These are phyloP conservation scores for Labroides dimidiatus DNA, from an alignment of 2,797 vertebrate species.

Conservation along the genomic window DNA sequence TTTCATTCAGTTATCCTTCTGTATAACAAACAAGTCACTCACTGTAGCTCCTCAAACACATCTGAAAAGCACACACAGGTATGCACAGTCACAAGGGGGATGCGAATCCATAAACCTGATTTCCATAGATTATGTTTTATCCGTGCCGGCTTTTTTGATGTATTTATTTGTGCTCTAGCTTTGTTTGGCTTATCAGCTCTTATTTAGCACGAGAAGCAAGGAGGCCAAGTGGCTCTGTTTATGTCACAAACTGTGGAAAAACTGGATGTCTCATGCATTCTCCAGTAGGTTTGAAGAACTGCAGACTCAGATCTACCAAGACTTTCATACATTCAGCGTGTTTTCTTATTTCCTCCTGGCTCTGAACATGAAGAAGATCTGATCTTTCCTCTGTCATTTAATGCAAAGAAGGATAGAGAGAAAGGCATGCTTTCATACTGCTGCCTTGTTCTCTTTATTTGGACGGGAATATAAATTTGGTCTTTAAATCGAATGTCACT, in stretches of 20 bases:
- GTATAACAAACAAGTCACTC: conserved; percentile 51
- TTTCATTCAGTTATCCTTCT: conserved; percentile 58
- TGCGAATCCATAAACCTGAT: conserved; percentile 29
- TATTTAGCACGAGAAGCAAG: conserved; percentile 42
- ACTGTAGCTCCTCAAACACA: conserved; percentile 36
- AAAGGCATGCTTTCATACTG: conserved; percentile 1
- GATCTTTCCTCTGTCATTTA: conserved; percentile 42
- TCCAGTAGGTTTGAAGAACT: conserved; percentile 55
- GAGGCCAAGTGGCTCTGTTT: conserved; percentile 29
- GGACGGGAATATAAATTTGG: conserved; percentile 33
- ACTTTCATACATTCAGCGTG: conserved; percentile 29
- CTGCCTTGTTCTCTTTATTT: conserved; percentile 27
- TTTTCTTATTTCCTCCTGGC: conserved; percentile 45
- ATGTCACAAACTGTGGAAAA: conserved; percentile 49
- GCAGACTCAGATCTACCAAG: conserved; percentile 31
- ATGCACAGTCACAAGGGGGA: conserved; percentile 24
- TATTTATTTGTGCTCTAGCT: conserved; percentile 20
- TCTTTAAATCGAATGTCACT: conserved; percentile 60
- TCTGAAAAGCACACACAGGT: conserved; percentile 28
- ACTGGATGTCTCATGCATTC: conserved; percentile 42
- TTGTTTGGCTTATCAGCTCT: conserved; percentile 35
- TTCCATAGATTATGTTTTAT: conserved; percentile 43
- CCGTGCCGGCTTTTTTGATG: conserved; percentile 8
- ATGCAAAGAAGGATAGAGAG: conserved; percentile 19
- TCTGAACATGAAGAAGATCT: conserved; percentile 35